Evolutionary conservation across 2,797 vertebrate species (phyloP), one percentile per base, ranked within the genome.

Genomic region (Schizothorax lantsangensis): DNA sequence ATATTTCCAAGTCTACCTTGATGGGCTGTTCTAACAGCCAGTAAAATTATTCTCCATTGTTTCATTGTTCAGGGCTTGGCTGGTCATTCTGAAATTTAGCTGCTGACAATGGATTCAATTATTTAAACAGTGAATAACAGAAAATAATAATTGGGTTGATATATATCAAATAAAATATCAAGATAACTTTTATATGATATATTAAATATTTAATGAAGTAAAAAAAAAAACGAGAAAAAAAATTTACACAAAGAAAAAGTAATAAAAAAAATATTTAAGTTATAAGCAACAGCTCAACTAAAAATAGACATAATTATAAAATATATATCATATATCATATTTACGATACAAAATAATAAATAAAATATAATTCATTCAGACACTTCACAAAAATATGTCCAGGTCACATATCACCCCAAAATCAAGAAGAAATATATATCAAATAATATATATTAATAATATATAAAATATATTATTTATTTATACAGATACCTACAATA

Each of bases 1-100:
- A 85, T 84, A 84, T 87, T 79, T 82, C 75, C 79, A 75, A 82
- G 87, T 81, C 74, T 88, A 86, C 80, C 87, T 83, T 84, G 66
- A 88, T 59, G 83, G 85, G 68, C 81, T 73, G 80, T 73, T 81
- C 82, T 43, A 77, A 89, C 83, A 87, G 77, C 75, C 72, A 88
- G 84, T 78, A 52, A 69, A 89, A 87, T 89, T 79, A 66, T 80
- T 62, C 59, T 52, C 78, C 45, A 81, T 87, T 87, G 85, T 57
- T 82, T 87, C 73, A 85, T 23, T 71, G 74, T 69, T 33, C n/a
- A 57, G 23, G 36, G 64, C 30, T 38, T 69, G 6, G 64, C 45
- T 36, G 26, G 19, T 52, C 68, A 40, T 78, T 68, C 59, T 38
- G 36, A 43, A 72, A 72, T 30, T 14, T 49, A 26, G 2, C 7